Conservation (phyloP, 2,888 invertebrate genomes). For the Muschampia plurimacula region DNA sequence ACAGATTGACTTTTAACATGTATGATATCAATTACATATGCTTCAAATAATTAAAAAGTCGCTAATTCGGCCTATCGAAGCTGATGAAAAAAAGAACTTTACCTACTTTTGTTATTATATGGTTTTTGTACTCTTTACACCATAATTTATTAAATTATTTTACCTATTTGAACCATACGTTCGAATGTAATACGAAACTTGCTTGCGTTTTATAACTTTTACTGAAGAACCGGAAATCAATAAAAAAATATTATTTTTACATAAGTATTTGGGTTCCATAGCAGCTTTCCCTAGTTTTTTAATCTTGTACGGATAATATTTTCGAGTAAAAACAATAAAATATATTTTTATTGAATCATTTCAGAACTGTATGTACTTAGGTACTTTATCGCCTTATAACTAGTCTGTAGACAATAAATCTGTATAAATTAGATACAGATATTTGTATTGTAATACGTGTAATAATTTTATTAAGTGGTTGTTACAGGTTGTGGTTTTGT, state of each 20-base stretch:
- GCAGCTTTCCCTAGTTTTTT: no score
- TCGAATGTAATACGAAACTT: no score
- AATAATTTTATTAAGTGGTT: not conserved
- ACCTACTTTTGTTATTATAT: not conserved
- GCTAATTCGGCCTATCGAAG: not conserved
- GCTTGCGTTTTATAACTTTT: no score
- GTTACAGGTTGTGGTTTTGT: not conserved
- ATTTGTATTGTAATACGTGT: not conserved
- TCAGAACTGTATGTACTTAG: not conserved
- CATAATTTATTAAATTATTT: no score
- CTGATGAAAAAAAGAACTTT: constrained; percentile 1
- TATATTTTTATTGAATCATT: no score
- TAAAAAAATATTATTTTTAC: no score
- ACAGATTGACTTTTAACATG: not conserved
- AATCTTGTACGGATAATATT: no score
- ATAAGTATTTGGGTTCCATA: no score
- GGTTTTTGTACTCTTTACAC: not conserved
- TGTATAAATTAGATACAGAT: not conserved
- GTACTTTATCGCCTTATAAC: not conserved
- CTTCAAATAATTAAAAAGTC: not conserved
- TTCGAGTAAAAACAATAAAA: no score
- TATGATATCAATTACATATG: not conserved
- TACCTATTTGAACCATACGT: no score
- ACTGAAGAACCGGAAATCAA: no score
- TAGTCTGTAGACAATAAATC: not conserved